Conservation (phyloP, 2,113 vertebrate genomes). For the Festucalex cinctus region DNA sequence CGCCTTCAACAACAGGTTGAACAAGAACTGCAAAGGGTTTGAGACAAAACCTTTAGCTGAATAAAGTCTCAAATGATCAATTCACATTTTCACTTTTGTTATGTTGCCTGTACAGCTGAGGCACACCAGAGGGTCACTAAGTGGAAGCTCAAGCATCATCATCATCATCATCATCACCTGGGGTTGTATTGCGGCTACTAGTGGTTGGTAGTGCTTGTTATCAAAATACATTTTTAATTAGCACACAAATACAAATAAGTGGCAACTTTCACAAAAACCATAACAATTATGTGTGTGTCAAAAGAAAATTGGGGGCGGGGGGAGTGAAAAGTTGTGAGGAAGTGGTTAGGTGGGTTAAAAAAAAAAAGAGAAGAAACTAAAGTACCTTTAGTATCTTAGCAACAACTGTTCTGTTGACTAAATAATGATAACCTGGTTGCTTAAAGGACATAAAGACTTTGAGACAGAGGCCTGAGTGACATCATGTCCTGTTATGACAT, state of each 20-base stretch:
- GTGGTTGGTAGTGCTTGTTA: neutral
- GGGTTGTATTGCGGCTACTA: neutral
- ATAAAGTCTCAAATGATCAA: constrained; percentile 7
- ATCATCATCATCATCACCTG: neutral
- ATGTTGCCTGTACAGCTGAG: constrained; percentile 9
- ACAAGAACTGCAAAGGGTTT: constrained; percentile 15
- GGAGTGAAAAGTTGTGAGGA: neutral
- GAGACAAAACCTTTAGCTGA: constrained; percentile 18
- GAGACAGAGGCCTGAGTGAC: constrained; percentile 23
- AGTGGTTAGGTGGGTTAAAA: neutral
- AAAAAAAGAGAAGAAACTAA: constrained; percentile 2
- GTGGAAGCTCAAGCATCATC: neutral
- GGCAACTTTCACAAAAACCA: neutral
- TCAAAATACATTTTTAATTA: neutral
- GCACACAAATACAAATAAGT: neutral
- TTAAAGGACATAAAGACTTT: constrained; percentile 24
- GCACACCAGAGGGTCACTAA: constrained; percentile 13
- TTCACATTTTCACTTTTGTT: neutral
- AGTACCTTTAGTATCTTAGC: neutral
- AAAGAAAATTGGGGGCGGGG: neutral
- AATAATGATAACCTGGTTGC: constrained; percentile 18
- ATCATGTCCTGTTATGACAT: constrained; percentile 66
- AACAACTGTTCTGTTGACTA: neutral
- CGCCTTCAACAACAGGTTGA: constrained; percentile 55
- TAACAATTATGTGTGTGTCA: neutral